Evolutionary conservation across 2,113 vertebrate genomes (phyloP).

Genomic region (Diphyllodes magnificus): DNA sequence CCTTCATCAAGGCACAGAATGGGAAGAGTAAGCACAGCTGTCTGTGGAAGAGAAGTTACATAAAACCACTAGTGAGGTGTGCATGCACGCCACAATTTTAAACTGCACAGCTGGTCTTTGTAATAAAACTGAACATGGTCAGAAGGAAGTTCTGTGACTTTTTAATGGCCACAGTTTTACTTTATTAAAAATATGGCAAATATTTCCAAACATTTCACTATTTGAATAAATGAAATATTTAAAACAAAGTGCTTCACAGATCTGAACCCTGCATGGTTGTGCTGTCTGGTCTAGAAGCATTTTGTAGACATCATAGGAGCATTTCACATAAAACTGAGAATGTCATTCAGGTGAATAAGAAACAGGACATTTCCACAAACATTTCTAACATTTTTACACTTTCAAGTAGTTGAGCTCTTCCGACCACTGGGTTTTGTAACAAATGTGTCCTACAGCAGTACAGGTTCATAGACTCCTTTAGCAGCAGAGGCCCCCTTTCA

Average conservation of each 20-base stretch:
- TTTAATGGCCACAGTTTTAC: conserved; percentile 67
- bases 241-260: conserved; percentile 71
- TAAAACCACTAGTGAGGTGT: conserved; percentile 75
- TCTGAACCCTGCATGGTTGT: conserved; percentile 64
- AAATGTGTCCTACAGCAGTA: conserved; percentile 64
- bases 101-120: conserved; percentile 65
- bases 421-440: conserved; percentile 52
- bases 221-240: conserved; percentile 62
- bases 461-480: conserved; percentile 57
- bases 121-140: conserved; percentile 59
- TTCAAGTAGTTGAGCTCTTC: conserved; percentile 72
- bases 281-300: conserved; percentile 74
- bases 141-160: conserved; percentile 65
- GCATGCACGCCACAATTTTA: conserved; percentile 75
- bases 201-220: conserved; percentile 67
- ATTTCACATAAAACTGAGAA: conserved; percentile 75
- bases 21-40: conserved; percentile 66
- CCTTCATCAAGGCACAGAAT: conserved; percentile 76
- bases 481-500: conserved; percentile 70
- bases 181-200: conserved; percentile 70
- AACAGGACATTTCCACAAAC: conserved; percentile 68
- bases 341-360: conserved; percentile 70
- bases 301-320: conserved; percentile 72
- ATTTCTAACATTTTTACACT: conserved; percentile 65
- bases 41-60: conserved; percentile 62